Conservation (phyloP, 2,797 vertebrate species). For the Rhabdomys pumilio region DNA sequence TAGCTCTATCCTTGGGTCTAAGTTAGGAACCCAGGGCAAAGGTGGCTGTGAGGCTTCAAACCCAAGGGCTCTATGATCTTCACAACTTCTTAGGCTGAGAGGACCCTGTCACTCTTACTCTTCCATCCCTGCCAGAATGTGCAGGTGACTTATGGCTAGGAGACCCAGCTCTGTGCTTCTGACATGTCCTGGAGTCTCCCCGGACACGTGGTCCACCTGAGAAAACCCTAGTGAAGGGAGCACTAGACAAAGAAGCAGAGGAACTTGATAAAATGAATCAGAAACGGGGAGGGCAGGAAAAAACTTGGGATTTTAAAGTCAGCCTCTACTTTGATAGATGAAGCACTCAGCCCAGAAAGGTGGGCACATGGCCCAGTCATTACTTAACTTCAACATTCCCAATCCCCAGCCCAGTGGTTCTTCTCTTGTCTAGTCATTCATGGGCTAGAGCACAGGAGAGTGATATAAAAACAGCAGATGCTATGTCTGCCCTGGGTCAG, state of each 20-base stretch:
- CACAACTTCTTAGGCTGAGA: not conserved
- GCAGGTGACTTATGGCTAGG: not conserved
- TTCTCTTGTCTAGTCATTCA: slow-evolving; percentile 13
- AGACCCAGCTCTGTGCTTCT: not conserved
- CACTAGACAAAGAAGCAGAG: not conserved
- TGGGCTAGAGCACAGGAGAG: not conserved
- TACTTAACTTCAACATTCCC: not conserved
- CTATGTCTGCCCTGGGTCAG: slow-evolving; percentile 44
- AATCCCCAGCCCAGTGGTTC: slow-evolving; percentile 14
- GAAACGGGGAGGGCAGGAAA: not conserved
- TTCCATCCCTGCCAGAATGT: not conserved
- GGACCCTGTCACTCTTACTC: not conserved
- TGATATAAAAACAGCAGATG: slow-evolving; percentile 20
- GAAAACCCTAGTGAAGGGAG: not conserved
- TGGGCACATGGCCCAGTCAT: not conserved
- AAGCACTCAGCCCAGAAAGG: slow-evolving; percentile 11
- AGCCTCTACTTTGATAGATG: slow-evolving; percentile 13
- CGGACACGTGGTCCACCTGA: not conserved
- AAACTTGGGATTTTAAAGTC: slow-evolving; percentile 18
- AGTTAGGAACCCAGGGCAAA: not conserved
- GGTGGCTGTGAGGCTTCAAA: not conserved
- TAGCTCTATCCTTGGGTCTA: not conserved
- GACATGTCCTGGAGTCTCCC: not conserved
- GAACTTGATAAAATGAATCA: slow-evolving; percentile 36
- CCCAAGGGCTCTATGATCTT: not conserved